phyloP scores from a whole-genome alignment of 2,113 vertebrate genomes.

The Chascanopsetta lugubris region DNA sequence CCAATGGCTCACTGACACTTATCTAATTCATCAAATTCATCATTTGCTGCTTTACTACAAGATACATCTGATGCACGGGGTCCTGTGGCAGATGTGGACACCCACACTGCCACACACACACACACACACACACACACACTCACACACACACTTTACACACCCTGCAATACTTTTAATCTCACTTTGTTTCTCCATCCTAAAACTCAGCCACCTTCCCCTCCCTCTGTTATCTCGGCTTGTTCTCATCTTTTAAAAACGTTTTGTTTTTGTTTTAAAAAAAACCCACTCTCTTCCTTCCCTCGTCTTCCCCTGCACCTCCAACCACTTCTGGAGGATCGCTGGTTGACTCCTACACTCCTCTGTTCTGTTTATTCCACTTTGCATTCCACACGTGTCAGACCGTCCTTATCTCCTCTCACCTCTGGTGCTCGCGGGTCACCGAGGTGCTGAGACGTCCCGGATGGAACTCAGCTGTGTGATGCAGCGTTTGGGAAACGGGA shows the following conservation, averaged over 20 bases:
- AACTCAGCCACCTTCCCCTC: slow-evolving; percentile 49
- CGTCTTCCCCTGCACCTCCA: slow-evolving; percentile 15
- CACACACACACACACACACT: slow-evolving; percentile 5
- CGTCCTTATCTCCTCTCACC: slow-evolving; percentile 33
- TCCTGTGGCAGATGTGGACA: slow-evolving; percentile 49
- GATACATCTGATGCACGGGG: slow-evolving; percentile 29
- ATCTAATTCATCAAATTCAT: slow-evolving; percentile 70
- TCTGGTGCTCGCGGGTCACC: neutral
- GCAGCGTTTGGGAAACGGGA: neutral
- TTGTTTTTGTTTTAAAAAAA: too few species aligned
- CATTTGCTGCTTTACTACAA: slow-evolving; percentile 60
- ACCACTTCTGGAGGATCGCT: slow-evolving; percentile 28
- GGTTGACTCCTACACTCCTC: slow-evolving; percentile 32
- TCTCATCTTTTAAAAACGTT: too few species aligned
- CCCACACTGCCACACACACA: slow-evolving; percentile 20
- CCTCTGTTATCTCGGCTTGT: slow-evolving; percentile 53
- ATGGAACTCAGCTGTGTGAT: neutral
- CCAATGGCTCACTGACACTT: slow-evolving; percentile 69
- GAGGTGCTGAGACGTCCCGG: neutral
- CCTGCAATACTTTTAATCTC: slow-evolving; percentile 28
- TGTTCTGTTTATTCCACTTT: slow-evolving; percentile 19
- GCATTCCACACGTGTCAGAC: slow-evolving; percentile 50
- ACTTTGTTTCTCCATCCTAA: neutral
- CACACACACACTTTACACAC: neutral
- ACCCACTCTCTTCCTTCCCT: neutral